Evolutionary conservation across 2,797 vertebrate species (phyloP).

Genomic region (Coracias cyanogaster): DNA sequence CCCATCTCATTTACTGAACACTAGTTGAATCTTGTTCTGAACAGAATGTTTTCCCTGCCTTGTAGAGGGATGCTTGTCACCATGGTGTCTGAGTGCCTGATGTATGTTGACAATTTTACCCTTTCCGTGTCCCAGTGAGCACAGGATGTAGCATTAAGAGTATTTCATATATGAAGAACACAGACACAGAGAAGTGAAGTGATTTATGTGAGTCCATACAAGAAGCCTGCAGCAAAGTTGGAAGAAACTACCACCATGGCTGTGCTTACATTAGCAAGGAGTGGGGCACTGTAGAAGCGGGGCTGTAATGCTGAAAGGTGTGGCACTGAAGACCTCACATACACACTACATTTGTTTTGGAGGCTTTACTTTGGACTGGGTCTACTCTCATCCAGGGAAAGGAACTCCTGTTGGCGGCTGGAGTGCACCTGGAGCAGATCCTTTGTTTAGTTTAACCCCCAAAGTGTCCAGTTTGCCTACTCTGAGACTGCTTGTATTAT

Average conservation of each 20-base stretch:
- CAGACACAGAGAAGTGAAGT: neutral
- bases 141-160: neutral
- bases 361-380: neutral
- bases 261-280: neutral
- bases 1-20: neutral
- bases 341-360: neutral
- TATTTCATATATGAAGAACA: constrained; percentile 23
- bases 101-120: constrained; percentile 32
- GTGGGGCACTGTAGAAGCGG: neutral
- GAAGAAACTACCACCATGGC: neutral
- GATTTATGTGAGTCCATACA: constrained; percentile 8
- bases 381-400: neutral
- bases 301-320: neutral
- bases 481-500: neutral
- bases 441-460: neutral
- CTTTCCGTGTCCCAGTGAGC: neutral
- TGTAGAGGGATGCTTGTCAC: constrained; percentile 13
- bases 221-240: neutral
- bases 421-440: neutral
- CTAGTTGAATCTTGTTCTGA: neutral
- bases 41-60: neutral
- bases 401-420: neutral
- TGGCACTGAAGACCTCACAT: neutral
- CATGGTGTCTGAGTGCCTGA: neutral
- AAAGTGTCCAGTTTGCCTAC: neutral